These are phyloP conservation scores for Rhinolophus ferrumequinum DNA, from an alignment of 2,113 vertebrate genomes.

Conservation along the genomic window DNA sequence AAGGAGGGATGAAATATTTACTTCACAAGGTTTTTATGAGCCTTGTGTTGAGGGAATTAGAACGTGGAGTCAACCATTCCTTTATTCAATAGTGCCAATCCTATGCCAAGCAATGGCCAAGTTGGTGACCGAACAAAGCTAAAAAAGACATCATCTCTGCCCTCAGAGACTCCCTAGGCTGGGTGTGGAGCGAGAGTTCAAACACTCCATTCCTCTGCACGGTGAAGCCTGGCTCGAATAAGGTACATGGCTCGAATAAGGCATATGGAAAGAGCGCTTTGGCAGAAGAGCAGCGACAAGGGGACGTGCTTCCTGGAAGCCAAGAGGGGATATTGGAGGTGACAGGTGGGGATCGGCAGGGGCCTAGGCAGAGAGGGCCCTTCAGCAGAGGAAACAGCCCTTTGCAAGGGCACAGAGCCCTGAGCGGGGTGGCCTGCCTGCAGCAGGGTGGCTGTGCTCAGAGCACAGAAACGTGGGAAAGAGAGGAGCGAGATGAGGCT, in stretches of 20 bases:
- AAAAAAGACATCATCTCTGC: background rate
- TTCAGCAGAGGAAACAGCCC: background rate
- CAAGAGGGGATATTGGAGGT: background rate
- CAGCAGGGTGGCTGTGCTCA: fast-evolving
- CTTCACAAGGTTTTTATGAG: background rate
- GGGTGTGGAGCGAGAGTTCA: background rate
- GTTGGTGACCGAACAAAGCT: background rate
- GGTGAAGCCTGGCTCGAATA: background rate
- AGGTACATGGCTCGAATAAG: background rate
- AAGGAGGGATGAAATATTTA: background rate
- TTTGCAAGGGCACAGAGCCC: background rate
- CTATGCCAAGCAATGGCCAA: background rate
- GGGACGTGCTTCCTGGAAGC: background rate
- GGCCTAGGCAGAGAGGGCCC: background rate
- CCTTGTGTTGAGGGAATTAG: background rate
- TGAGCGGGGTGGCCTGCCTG: background rate
- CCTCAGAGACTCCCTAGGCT: background rate
- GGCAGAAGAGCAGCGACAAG: background rate
- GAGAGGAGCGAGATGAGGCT: background rate
- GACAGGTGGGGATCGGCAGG: background rate
- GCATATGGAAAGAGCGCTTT: background rate
- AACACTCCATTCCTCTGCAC: fast-evolving
- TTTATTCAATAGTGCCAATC: background rate
- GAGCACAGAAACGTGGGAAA: background rate
- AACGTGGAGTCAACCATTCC: background rate